Evolutionary conservation across 2,888 invertebrate genomes (phyloP).

Genomic region (Onchidella celtica): DNA sequence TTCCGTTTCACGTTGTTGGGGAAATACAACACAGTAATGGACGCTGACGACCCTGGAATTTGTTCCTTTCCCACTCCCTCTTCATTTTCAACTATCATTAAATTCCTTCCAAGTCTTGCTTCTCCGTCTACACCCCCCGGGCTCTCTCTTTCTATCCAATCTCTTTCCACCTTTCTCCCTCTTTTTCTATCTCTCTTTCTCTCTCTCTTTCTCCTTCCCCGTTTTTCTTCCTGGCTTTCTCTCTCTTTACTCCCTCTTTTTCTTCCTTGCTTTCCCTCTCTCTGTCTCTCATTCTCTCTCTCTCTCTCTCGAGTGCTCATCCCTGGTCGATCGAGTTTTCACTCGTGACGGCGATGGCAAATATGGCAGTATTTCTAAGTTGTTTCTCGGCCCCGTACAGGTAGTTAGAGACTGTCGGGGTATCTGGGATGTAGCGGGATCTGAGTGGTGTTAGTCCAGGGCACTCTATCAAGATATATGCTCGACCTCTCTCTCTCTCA

Average conservation of each 20-base stretch:
- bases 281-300: not conserved
- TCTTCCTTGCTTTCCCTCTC: not conserved
- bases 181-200: not conserved
- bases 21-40: no score
- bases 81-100: not conserved
- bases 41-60: no score
- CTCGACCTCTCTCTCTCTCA: not conserved
- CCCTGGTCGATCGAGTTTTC: no score
- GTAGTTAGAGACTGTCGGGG: no score
- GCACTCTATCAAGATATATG: not conserved
- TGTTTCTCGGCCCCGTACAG: no score
- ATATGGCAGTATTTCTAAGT: no score
- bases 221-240: not conserved
- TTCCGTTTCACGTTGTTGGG: no score
- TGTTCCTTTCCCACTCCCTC: not conserved
- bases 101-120: not conserved
- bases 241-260: not conserved
- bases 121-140: not conserved
- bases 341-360: no score
- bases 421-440: no score
- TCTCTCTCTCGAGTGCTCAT: no score
- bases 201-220: not conserved
- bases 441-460: no score
- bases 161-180: slow-evolving; percentile 4
- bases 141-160: not conserved